phyloP scores from a whole-genome alignment of 2,797 vertebrate genomes.

The Scolopax rusticola region DNA sequence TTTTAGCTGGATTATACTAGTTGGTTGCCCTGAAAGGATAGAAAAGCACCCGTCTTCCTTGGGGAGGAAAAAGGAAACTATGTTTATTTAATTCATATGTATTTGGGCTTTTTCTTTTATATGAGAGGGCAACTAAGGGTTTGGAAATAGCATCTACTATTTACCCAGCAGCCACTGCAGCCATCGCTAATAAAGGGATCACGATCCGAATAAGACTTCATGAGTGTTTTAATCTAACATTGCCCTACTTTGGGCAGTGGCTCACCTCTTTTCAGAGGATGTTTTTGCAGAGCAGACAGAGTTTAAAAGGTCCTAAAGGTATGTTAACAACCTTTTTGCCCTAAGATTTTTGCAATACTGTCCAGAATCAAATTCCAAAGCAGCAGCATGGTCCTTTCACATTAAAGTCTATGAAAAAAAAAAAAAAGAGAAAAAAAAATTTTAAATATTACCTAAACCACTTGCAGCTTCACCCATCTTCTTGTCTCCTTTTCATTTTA shows the following conservation, averaged over 20 bases:
- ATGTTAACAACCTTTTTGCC: constrained; percentile 42
- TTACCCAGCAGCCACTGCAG: not conserved
- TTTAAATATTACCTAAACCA: not conserved
- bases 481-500: not conserved
- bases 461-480: not conserved
- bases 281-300: constrained; percentile 61
- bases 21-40: not conserved
- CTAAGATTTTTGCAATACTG: constrained; percentile 30
- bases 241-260: constrained; percentile 34
- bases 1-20: not conserved
- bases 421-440: not conserved
- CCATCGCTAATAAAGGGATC: not conserved
- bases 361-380: constrained; percentile 38
- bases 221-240: constrained; percentile 28
- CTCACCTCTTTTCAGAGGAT: constrained; percentile 61
- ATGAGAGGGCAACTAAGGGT: not conserved
- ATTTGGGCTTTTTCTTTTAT: not conserved
- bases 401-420: not conserved
- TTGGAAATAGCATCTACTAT: constrained; percentile 38
- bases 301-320: constrained; percentile 74
- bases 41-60: not conserved
- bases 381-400: constrained; percentile 12
- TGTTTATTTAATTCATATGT: not conserved
- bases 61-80: not conserved
- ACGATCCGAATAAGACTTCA: not conserved